A percentile compares a stretch with the other conserved stretches of the same genome.
These are phyloP conservation scores for Drosophila cardini DNA, from an alignment of 1,140 invertebrate species.

Conservation along the genomic window DNA sequence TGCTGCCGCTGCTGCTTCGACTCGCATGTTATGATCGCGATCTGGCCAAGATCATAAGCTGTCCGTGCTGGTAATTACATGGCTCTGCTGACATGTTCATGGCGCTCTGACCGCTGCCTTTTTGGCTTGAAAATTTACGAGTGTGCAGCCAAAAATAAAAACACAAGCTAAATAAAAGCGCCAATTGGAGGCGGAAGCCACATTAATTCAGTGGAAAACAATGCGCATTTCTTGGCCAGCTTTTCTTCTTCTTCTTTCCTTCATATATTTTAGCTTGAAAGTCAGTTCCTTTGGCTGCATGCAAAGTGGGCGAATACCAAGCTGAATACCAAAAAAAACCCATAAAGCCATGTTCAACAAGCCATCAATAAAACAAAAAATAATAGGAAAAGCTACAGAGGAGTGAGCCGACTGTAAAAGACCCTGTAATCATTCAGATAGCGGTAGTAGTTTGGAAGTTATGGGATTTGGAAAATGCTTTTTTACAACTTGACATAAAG, in stretches of 20 bases:
- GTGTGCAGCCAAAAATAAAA: conserved; percentile 37
- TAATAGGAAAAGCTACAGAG: conserved; percentile 12
- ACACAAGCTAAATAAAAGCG: conserved; percentile 47
- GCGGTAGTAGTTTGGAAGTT: too few relatives aligned
- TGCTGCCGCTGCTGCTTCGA: too few relatives aligned
- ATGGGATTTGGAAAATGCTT: too few relatives aligned
- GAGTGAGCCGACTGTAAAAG: too few relatives aligned
- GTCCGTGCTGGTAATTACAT: conserved; percentile 71
- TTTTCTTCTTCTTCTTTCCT: too few relatives aligned
- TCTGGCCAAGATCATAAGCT: conserved; percentile 6
- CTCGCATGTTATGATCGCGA: conserved; percentile 36
- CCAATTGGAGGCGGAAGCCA: conserved; percentile 66
- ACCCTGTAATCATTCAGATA: too few relatives aligned
- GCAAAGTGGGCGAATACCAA: conserved; percentile 67
- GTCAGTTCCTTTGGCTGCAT: conserved; percentile 53
- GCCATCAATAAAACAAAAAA: conserved; percentile 80
- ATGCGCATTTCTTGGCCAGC: conserved; percentile 36
- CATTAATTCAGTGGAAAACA: conserved; percentile 69
- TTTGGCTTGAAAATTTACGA: conserved; percentile 49
- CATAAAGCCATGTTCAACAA: conserved; percentile 81
- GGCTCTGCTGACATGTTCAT: conserved; percentile 79
- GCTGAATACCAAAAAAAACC: conserved; percentile 39
- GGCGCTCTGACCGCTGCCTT: conserved; percentile 38
- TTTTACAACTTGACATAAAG: too few relatives aligned
- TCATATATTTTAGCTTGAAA: conserved; percentile 58